Base-by-base conservation (phyloP, 1,140 invertebrate species). In the Euwallacea fornicatus region DNA sequence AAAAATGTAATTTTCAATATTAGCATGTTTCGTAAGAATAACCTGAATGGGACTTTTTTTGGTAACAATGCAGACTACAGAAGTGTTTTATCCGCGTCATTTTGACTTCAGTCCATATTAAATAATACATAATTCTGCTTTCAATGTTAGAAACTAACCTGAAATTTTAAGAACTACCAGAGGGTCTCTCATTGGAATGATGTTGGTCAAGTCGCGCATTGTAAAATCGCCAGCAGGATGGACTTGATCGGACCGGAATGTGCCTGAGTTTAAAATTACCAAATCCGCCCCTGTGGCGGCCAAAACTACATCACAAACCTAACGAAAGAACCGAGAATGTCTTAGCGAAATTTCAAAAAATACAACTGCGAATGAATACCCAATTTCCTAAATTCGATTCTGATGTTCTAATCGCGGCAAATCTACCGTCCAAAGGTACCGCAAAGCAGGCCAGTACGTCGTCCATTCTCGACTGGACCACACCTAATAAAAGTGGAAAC, bases 301-400 rank as follows among this genome's bases (percentile, higher is more conserved):
- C 65, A 96, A 78, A 68, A 96, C 88, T 43, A 96, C 90, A 81
- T 97, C 94, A 79, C 91, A 92, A 50, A 95, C 75, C 78, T 80
- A 65, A 62, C n/a, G 55, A 33, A 50, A 13, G 13, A 15, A 0
- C 16, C 1, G 10, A n/a, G 2, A 58, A 15, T 58, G 21, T 13
- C 16, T 16, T 58, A 58, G 0, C 11, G 16, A 33, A 41, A 61
- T 4, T 43, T 42, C 42, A 41, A 33, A 33, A 33, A 33, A 33
- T 33, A 33, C 1, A 1, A 33, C 21, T 33, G 21, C 21, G 21
- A 33, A 33, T 43, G 6, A 41, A 67, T 74, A 84, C 88, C 88
- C 95, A 96, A 83, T 96, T 95, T 61, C 94, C 94, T 66, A 96
- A 84, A 85, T 96, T 96, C 7, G 93, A 93, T 84, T 97, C 95